phyloP scores from a whole-genome alignment of 2,797 vertebrate genomes.

The Alfaro cultratus region DNA sequence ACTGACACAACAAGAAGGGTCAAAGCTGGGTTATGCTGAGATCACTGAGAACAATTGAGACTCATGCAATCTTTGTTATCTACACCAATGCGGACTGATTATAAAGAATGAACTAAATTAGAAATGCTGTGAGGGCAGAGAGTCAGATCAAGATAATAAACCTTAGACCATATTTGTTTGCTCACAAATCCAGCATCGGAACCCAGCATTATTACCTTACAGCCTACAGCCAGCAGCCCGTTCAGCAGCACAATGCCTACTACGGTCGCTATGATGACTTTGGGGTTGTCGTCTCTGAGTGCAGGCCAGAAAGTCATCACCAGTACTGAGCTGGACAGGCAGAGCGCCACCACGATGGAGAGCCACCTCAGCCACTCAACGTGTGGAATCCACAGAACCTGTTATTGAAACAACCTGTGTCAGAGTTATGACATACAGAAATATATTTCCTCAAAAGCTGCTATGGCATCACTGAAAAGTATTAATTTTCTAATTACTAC shows the following conservation, averaged over 20 bases:
- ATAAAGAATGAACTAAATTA: slow-evolving; percentile 30
- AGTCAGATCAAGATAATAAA: slow-evolving; percentile 32
- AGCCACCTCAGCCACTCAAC: slow-evolving; percentile 88
- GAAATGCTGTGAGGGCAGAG: slow-evolving; percentile 9
- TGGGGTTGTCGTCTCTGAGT: slow-evolving; percentile 89
- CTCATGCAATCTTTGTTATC: slow-evolving; percentile 45
- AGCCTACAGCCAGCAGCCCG: slow-evolving; percentile 89
- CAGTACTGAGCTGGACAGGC: slow-evolving; percentile 92
- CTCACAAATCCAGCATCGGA: slow-evolving; percentile 17
- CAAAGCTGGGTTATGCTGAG: slow-evolving; percentile 40
- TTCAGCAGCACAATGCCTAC: slow-evolving; percentile 86
- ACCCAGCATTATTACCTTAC: slow-evolving; percentile 83
- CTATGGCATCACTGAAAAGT: neutral
- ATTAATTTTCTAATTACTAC: neutral
- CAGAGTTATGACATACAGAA: neutral
- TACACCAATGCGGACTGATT: slow-evolving; percentile 23
- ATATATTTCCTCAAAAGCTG: neutral
- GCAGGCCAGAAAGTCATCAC: slow-evolving; percentile 95
- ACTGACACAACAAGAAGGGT: slow-evolving; percentile 40
- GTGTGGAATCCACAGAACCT: slow-evolving; percentile 89
- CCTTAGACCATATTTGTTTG: slow-evolving; percentile 33
- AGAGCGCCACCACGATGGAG: slow-evolving; percentile 86
- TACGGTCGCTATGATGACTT: slow-evolving; percentile 83
- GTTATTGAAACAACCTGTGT: neutral
- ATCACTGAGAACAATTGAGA: slow-evolving; percentile 46